phyloP scores from a whole-genome alignment of 2,797 vertebrate species.

The Masticophis lateralis region DNA sequence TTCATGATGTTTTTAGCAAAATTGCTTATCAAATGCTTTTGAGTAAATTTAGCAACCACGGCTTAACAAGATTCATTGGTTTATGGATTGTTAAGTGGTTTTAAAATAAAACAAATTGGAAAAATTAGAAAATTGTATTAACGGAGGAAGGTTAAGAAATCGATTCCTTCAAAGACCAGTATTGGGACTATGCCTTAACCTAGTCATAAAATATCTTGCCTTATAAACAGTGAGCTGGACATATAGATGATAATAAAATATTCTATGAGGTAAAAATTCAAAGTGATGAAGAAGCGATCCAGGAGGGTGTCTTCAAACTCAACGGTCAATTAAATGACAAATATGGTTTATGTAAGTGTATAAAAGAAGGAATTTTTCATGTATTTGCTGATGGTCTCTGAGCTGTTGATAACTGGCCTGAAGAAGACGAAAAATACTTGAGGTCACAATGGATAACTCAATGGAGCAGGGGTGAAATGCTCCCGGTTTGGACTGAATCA shows the following conservation, averaged over 20 bases:
- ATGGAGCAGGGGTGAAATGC: too few species aligned
- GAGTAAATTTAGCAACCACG: neutral
- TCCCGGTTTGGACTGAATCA: too few species aligned
- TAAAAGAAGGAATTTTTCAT: neutral
- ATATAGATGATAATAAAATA: neutral
- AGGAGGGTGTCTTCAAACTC: neutral
- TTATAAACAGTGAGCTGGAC: neutral
- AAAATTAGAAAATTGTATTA: neutral
- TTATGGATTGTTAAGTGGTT: neutral
- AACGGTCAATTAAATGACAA: neutral
- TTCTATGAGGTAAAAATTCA: neutral
- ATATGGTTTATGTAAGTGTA: neutral
- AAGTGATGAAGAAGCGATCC: neutral
- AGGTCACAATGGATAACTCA: neutral
- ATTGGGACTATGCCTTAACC: neutral
- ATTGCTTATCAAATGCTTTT: neutral
- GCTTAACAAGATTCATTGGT: neutral
- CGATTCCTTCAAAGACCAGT: neutral
- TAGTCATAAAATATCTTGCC: neutral
- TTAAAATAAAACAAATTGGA: neutral
- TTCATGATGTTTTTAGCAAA: neutral
- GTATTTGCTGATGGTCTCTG: neutral
- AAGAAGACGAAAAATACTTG: neutral
- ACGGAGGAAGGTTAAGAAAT: neutral
- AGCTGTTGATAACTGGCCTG: neutral